Evolutionary conservation across 2,888 invertebrate species (phyloP), one percentile per base, ranked within the genome.

Genomic region (Metallyticus violacea): DNA sequence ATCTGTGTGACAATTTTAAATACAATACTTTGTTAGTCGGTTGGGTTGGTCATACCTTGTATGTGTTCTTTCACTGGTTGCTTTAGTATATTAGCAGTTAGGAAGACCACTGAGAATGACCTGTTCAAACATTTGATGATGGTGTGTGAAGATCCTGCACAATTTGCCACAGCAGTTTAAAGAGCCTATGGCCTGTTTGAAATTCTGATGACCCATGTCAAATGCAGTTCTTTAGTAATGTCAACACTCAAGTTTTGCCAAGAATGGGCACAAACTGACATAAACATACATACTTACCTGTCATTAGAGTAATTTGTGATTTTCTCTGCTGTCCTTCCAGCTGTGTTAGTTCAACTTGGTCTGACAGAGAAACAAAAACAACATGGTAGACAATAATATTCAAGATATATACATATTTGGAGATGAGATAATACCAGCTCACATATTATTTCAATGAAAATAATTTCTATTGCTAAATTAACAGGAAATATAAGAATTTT

Each of bases 311-410:
- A 22, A 84, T 29, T 25, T 76, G 25, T 27, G 76, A 77, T n/a
- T 77, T 77, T 25, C 40, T 26, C 27, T 77, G 77, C 26, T 84
- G 76, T 26, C 77, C 77, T 26, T 84, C 77, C 77, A 62, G 77
- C 77, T 84, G 77, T 27, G 29, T 62, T n/a, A 84, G 26, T 62
- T 84, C 84, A 77, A 84, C 62, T 84, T 84, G 84, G 30, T 84
- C 84, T 84, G 84, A 62, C 6, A 82, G 84, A 84, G 77, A 84
- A 84, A 62, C 77, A 84, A 84, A 77, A n/a, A 84, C 76, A 84
- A 77, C 84, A 82, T 77, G 77, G 77, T 77, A 84, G 76, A 77
- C 84, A 84, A 9, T 84, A 28, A 26, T 26, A 62, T 62, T 62
- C 22, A 2, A 62, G 40, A 62, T 62, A 22, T 62, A 62, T 62